Conservation (phyloP, 2,797 vertebrate species). For the Sorex maritimensis region DNA sequence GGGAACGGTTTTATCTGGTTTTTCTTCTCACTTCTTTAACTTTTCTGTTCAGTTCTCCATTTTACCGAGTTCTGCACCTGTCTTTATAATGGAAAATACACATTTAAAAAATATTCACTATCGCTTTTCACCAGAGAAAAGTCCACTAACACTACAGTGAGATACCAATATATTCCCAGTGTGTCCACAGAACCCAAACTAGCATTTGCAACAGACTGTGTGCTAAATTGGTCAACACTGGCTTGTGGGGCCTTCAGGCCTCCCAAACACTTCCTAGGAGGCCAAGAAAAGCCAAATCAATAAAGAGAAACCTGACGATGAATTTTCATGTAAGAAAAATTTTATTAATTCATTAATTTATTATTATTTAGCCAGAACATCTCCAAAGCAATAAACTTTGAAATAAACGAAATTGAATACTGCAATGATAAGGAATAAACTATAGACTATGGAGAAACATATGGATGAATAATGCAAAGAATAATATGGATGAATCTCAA, state of each 20-base stretch:
- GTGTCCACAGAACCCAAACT: no score
- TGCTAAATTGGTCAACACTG: not conserved
- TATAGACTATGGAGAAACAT: not conserved
- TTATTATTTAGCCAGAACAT: not conserved
- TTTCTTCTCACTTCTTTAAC: no score
- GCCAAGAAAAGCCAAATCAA: no score
- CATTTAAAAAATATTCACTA: not conserved
- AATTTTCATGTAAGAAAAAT: constrained; percentile 3
- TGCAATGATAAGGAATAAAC: not conserved
- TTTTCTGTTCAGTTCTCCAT: no score
- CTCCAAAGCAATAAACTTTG: not conserved
- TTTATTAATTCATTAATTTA: not conserved
- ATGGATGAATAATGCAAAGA: not conserved
- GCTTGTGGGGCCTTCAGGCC: not conserved
- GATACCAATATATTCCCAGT: not conserved
- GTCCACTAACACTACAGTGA: constrained; percentile 44
- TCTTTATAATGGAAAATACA: not conserved
- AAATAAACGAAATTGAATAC: constrained; percentile 23
- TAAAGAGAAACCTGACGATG: not conserved
- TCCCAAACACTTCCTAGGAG: no score
- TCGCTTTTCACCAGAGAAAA: constrained; percentile 37
- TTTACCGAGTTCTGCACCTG: no score
- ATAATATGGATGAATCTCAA: not conserved
- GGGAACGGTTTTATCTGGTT: no score
- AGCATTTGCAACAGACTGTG: no score